Percentiles rank a stretch among this genome's conserved stretches.
Conservation (phyloP, 2,888 invertebrate species). For the Pandemis heparana region DNA sequence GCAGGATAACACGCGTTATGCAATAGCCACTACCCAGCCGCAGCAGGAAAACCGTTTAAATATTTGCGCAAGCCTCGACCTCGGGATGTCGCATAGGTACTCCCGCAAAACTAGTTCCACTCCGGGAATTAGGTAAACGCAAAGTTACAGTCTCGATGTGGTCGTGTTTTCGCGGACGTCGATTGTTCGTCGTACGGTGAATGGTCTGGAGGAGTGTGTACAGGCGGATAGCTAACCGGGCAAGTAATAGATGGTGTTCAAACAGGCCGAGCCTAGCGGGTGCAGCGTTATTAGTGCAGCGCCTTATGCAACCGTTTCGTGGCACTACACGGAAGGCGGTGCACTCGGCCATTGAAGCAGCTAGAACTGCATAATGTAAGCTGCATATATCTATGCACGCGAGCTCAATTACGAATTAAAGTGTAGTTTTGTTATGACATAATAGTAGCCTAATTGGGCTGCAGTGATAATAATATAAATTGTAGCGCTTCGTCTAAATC, state of each 20-base stretch:
- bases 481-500: too few species aligned
- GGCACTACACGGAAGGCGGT: slow-evolving; percentile 78
- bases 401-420: slow-evolving; percentile 42
- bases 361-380: slow-evolving; percentile 58
- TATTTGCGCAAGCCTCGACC: slow-evolving; percentile 78
- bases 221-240: not conserved
- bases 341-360: slow-evolving; percentile 81
- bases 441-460: slow-evolving; percentile 4
- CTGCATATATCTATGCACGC: slow-evolving; percentile 57
- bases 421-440: slow-evolving; percentile 37
- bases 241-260: slow-evolving; percentile 53
- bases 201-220: not conserved
- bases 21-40: slow-evolving; percentile 50
- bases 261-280: not conserved
- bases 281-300: slow-evolving; percentile 49
- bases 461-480: too few species aligned
- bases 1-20: slow-evolving; percentile 49
- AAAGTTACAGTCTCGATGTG: slow-evolving; percentile 12
- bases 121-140: slow-evolving; percentile 54
- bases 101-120: slow-evolving; percentile 76
- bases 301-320: slow-evolving; percentile 75
- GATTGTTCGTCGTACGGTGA: not conserved
- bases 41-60: slow-evolving; percentile 74
- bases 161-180: slow-evolving; percentile 7
- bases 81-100: slow-evolving; percentile 64